Evolutionary conservation across 1,140 invertebrate genomes (phyloP).

Genomic region (Proctacanthus coquilletti): DNA sequence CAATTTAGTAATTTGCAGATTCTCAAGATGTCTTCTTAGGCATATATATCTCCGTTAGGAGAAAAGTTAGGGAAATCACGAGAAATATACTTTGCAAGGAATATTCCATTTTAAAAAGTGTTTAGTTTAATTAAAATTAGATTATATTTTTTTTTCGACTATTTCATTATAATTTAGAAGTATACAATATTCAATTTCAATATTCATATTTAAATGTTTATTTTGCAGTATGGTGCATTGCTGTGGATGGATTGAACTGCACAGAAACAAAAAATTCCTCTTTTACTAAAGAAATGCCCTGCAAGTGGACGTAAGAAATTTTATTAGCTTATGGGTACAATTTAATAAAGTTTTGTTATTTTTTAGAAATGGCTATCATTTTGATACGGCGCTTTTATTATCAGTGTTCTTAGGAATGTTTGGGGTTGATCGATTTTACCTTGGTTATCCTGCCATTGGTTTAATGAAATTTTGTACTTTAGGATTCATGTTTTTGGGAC

Average conservation of each 20-base stretch:
- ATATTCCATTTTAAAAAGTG: no score
- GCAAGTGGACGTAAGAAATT: conserved; percentile 80
- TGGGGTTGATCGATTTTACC: conserved; percentile 91
- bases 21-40: no score
- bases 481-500: conserved; percentile 93
- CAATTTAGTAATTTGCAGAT: no score
- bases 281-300: conserved; percentile 69
- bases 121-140: no score
- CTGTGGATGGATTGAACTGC: conserved; percentile 69
- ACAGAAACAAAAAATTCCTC: conserved; percentile 58
- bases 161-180: no score
- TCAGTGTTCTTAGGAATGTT: conserved; percentile 96
- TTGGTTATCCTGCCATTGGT: conserved; percentile 91
- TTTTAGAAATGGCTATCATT: conserved; percentile 81
- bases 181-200: no score
- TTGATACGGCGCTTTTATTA: conserved; percentile 79
- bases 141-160: no score
- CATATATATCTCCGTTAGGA: no score
- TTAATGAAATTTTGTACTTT: conserved; percentile 88
- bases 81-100: no score
- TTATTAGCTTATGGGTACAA: conserved; percentile 1
- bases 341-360: conserved; percentile 9
- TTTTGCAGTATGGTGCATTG: conserved; percentile 61
- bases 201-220: conserved; percentile 11
- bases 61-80: no score